Evolutionary conservation across 2,888 invertebrate species (phyloP).

Genomic region (Antitype chi): DNA sequence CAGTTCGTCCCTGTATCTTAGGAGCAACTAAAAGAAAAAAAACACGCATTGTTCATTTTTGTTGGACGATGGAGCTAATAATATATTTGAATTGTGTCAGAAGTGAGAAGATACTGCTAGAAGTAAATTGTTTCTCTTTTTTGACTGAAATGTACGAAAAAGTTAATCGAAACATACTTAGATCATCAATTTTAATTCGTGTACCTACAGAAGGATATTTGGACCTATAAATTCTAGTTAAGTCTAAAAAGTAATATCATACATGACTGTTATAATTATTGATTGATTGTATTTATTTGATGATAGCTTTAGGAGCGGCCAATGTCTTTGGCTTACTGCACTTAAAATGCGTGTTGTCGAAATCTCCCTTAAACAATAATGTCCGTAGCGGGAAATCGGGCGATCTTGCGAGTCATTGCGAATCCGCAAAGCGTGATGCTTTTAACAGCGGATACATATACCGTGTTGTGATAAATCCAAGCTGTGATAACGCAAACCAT

Average conservation of each 20-base stretch:
- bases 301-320: no score
- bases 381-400: background rate
- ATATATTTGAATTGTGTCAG: background rate
- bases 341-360: background rate
- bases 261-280: no score
- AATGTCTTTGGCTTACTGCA: background rate
- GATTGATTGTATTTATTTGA: no score
- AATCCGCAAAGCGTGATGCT: background rate
- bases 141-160: background rate
- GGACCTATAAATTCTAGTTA: background rate
- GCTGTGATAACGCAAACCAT: background rate
- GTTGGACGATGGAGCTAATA: background rate
- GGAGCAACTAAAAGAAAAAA: conserved; percentile 42
- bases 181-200: conserved; percentile 47
- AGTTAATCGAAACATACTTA: conserved; percentile 49
- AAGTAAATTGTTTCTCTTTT: conserved; percentile 3
- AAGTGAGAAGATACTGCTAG: background rate
- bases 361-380: background rate
- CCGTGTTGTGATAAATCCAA: background rate
- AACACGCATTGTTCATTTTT: background rate
- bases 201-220: no score
- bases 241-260: background rate
- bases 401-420: background rate
- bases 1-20: conserved; percentile 1
- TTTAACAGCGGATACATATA: background rate